Evolutionary conservation across 2,113 vertebrate species (phyloP).

Genomic region (Pygoscelis antarcticus): DNA sequence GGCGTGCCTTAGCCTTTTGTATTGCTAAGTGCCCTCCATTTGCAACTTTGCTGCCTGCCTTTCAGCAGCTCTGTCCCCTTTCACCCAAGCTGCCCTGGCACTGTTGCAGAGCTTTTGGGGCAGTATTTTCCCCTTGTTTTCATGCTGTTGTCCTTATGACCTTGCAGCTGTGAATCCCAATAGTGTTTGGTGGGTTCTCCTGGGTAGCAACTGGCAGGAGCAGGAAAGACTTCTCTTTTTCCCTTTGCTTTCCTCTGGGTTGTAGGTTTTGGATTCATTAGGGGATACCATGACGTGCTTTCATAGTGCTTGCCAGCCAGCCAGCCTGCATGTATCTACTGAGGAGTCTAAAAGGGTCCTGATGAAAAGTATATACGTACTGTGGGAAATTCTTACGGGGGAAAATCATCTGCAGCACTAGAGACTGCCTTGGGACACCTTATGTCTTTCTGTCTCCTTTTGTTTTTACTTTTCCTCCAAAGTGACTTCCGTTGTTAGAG

Average conservation of each 20-base stretch:
- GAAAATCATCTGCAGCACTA: background rate
- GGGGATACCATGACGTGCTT: background rate
- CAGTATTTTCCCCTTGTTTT: background rate
- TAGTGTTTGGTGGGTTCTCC: background rate
- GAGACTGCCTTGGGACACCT: background rate
- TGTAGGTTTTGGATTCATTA: background rate
- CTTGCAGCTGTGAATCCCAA: background rate
- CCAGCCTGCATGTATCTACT: background rate
- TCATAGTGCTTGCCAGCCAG: background rate
- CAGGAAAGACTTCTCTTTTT: too few relatives aligned
- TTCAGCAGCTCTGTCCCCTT: background rate
- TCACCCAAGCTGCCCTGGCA: background rate
- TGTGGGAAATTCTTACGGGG: background rate
- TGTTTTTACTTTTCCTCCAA: background rate
- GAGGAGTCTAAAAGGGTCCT: background rate
- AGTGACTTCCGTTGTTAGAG: background rate
- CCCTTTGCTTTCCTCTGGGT: background rate
- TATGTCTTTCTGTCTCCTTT: background rate
- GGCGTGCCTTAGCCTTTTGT: background rate
- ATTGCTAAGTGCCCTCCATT: background rate
- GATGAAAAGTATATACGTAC: background rate
- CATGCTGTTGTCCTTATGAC: background rate
- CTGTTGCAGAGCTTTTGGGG: background rate
- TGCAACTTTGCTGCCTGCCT: background rate
- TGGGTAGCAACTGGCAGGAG: background rate